Conservation (phyloP, 2,888 invertebrate genomes). For the Acanthosepion lycidas region DNA sequence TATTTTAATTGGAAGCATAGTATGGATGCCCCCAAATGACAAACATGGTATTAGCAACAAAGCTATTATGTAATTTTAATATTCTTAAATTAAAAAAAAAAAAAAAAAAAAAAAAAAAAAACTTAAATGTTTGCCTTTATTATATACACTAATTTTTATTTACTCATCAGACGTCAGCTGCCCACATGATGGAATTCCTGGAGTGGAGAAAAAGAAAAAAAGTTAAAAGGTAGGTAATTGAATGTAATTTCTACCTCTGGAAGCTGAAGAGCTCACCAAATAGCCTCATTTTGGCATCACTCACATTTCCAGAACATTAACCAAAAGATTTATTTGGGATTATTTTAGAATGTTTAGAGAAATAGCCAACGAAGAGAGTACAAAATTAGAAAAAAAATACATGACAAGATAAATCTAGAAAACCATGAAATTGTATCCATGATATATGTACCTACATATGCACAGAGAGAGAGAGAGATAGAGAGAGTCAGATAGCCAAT, state of each 20-base stretch:
- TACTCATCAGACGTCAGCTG: too few species aligned
- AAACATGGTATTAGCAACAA: too few species aligned
- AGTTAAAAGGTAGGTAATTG: background rate
- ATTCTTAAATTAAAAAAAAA: too few species aligned
- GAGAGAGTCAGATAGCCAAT: background rate
- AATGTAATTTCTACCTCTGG: constrained; percentile 16
- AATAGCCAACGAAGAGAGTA: background rate
- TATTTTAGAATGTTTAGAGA: background rate
- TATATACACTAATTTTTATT: too few species aligned
- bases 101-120: too few species aligned
- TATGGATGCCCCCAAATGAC: too few species aligned
- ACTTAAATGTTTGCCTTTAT: too few species aligned
- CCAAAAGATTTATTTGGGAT: constrained; percentile 33
- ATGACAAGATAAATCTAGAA: background rate
- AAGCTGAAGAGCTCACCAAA: background rate
- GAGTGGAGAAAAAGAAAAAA: too few species aligned
- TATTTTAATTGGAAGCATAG: too few species aligned
- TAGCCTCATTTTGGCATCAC: background rate
- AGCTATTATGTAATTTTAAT: too few species aligned
- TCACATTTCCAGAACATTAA: background rate
- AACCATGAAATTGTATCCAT: background rate
- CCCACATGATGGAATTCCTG: too few species aligned
- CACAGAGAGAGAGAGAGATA: background rate
- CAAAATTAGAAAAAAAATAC: background rate
- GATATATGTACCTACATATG: background rate